A percentile compares a stretch with the other conserved stretches of the same genome.
Conservation (phyloP, 2,888 invertebrate genomes). For the Cheiracanthium punctorium region DNA sequence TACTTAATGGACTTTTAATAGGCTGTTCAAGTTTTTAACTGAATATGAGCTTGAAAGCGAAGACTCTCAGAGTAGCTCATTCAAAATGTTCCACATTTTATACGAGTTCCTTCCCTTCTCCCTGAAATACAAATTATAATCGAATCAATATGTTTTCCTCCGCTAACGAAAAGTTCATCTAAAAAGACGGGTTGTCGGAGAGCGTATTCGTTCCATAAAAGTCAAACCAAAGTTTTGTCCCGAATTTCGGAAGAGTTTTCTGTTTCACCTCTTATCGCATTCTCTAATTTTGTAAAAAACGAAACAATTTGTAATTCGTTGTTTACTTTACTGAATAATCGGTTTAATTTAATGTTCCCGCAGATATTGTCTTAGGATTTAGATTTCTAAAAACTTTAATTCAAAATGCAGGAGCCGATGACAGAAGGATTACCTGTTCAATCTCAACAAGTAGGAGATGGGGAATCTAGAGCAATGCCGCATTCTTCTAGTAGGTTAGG, state of each 20-base stretch:
- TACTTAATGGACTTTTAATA: constrained; percentile 43
- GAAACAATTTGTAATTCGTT: no score
- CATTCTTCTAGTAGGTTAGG: constrained; percentile 23
- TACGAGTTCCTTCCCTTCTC: background rate
- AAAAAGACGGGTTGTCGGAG: no score
- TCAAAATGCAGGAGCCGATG: constrained; percentile 36
- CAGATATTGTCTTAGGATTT: no score
- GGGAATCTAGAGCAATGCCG: background rate
- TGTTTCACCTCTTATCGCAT: no score
- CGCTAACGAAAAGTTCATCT: no score
- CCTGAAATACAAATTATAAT: background rate
- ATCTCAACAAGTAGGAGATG: background rate
- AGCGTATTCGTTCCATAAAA: no score
- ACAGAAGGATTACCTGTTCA: constrained; percentile 24
- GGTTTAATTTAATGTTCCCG: no score
- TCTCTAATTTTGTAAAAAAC: no score
- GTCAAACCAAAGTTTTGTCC: no score
- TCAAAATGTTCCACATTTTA: background rate
- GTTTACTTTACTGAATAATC: no score
- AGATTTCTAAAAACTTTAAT: background rate
- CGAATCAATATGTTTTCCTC: background rate
- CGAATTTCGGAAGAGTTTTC: no score
- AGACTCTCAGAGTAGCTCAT: background rate
- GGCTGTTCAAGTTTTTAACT: background rate
- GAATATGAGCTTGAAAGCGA: background rate